Evolutionary conservation across 2,797 vertebrate genomes (phyloP).

Genomic region (Rhynchonycteris naso): DNA sequence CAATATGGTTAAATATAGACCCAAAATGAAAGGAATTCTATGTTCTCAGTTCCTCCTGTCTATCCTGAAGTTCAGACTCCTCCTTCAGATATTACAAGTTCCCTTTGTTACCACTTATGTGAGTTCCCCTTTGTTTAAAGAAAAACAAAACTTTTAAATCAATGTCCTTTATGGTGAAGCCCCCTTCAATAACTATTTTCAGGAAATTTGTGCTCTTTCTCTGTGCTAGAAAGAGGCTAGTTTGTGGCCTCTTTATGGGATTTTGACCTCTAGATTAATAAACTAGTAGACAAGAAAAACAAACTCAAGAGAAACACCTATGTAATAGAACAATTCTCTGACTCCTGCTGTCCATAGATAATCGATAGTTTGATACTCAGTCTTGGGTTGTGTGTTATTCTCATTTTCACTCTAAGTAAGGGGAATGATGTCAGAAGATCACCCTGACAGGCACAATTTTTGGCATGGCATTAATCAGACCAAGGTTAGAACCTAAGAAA

Average conservation of each 20-base stretch:
- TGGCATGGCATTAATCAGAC: not conserved
- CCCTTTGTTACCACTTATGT: not conserved
- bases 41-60: not conserved
- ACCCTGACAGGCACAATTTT: not conserved
- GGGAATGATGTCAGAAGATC: not conserved
- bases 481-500: constrained; percentile 67
- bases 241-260: not conserved
- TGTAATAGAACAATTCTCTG: not conserved
- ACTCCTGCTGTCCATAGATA: not conserved
- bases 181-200: not conserved
- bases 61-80: not conserved
- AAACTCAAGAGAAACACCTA: not conserved
- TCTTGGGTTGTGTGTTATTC: not conserved
- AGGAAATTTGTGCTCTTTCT: not conserved
- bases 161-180: not conserved
- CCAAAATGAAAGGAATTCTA: not conserved
- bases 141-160: not conserved
- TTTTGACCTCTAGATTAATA: not conserved
- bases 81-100: not conserved
- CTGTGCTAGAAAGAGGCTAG: not conserved
- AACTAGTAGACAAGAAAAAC: not conserved
- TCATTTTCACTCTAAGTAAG: not conserved
- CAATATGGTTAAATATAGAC: not conserved
- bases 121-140: not conserved
- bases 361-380: not conserved